phyloP scores from a whole-genome alignment of 1,140 invertebrate species.

The Tetramorium simillimum region DNA sequence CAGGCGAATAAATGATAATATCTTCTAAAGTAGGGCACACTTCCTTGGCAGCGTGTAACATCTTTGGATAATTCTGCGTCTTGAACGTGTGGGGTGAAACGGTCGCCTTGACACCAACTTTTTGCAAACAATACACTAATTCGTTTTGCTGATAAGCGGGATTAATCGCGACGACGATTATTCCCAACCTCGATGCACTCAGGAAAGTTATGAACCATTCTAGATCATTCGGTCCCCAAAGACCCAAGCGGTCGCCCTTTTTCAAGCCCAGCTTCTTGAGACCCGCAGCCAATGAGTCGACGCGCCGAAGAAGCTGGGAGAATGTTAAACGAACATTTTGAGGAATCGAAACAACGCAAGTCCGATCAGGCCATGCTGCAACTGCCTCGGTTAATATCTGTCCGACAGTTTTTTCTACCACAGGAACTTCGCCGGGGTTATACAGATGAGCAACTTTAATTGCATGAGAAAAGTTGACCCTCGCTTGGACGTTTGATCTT shows the following conservation, averaged over 20 bases:
- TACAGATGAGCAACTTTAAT: conserved; percentile 73
- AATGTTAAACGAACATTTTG: conserved; percentile 89
- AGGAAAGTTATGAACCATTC: conserved; percentile 94
- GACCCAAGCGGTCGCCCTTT: conserved; percentile 93
- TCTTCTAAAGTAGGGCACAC: conserved; percentile 84
- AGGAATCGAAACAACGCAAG: conserved; percentile 87
- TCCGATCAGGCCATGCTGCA: conserved; percentile 86
- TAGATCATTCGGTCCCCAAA: conserved; percentile 95
- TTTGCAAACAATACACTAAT: conserved; percentile 92
- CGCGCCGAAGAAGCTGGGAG: conserved; percentile 87
- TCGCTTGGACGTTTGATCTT: conserved; percentile 4
- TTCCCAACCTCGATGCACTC: conserved; percentile 92
- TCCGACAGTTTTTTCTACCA: conserved; percentile 88
- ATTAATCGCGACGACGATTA: conserved; percentile 94
- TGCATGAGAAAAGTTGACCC: not conserved
- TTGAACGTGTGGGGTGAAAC: conserved; percentile 89
- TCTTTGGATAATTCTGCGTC: conserved; percentile 90
- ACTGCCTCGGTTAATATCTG: conserved; percentile 87
- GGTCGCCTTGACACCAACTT: conserved; percentile 91
- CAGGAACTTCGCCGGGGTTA: conserved; percentile 86
- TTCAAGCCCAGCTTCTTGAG: conserved; percentile 91
- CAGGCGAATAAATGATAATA: conserved; percentile 86
- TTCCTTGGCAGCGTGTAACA: conserved; percentile 84
- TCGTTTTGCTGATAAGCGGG: conserved; percentile 92
- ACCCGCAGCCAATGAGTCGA: conserved; percentile 93